These are phyloP conservation scores for Pteromalus puparum DNA, from an alignment of 1,140 invertebrate species.

Conservation along the genomic window DNA sequence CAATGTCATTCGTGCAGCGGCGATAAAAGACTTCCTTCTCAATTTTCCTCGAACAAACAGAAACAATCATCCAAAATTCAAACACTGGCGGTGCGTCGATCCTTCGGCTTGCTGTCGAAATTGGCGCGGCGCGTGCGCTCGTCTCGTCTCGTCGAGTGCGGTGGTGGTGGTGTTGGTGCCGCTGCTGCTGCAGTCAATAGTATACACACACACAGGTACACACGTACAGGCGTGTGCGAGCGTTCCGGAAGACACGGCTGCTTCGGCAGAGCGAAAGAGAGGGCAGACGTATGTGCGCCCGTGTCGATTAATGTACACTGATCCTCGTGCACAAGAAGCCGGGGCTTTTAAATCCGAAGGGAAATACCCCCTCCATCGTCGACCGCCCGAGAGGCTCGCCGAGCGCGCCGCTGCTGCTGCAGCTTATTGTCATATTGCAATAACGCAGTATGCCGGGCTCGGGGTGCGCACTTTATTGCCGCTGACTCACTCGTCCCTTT, in stretches of 20 bases:
- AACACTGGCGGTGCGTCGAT: background rate
- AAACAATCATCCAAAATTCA: background rate
- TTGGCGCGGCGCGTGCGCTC: constrained; percentile 22
- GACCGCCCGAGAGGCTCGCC: background rate
- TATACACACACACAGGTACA: background rate
- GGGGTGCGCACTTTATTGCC: no score
- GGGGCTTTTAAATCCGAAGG: constrained; percentile 51
- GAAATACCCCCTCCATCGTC: constrained; percentile 29
- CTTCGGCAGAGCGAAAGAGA: constrained; percentile 1
- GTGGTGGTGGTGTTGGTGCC: no score
- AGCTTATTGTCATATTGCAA: background rate
- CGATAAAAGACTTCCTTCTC: background rate
- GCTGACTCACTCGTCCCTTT: no score
- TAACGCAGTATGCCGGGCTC: background rate
- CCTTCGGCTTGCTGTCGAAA: background rate
- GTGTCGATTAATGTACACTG: constrained; percentile 41
- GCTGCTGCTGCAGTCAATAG: background rate
- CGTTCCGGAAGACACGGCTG: background rate
- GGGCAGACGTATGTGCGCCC: constrained; percentile 21
- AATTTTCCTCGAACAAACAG: background rate
- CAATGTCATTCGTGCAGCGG: no score
- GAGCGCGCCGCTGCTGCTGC: background rate
- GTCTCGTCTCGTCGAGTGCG: no score
- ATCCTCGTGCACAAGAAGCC: constrained; percentile 17
- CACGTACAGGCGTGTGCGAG: background rate